Percentiles rank a stretch among this genome's conserved stretches.
phyloP scores from a whole-genome alignment of 2,113 vertebrate species.

The Mustelus asterias region DNA sequence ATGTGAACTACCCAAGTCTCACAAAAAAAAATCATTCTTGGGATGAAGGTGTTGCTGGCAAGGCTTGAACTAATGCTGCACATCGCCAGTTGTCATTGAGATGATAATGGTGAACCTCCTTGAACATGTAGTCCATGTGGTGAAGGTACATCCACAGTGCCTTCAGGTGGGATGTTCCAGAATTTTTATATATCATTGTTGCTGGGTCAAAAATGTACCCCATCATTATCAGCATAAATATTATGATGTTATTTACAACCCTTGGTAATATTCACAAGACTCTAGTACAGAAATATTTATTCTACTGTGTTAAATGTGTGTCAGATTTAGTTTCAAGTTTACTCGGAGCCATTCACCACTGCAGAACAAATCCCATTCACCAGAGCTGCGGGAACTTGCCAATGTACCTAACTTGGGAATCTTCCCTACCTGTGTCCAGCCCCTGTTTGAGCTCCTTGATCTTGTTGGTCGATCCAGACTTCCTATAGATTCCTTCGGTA shows the following conservation, averaged over 20 bases:
- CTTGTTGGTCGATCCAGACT: constrained; percentile 93
- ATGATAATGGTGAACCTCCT: background rate
- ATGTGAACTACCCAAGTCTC: background rate
- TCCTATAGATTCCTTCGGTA: constrained; percentile 94
- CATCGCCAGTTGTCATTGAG: background rate
- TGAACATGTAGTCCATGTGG: background rate
- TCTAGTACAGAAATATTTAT: background rate
- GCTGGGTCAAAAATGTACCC: background rate
- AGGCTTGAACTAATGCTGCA: background rate
- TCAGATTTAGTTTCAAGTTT: background rate
- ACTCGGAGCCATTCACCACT: background rate
- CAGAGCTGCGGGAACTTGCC: background rate
- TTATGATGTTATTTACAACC: background rate
- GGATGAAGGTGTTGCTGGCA: no score
- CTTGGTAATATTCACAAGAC: background rate
- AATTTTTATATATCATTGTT: background rate
- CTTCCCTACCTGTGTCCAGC: constrained; percentile 75
- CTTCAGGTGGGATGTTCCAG: background rate
- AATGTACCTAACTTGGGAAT: no score
- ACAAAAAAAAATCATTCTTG: background rate
- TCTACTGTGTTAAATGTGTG: background rate
- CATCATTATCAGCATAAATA: background rate
- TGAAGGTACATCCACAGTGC: background rate
- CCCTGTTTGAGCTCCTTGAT: constrained; percentile 90
- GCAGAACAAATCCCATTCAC: background rate